Conservation (phyloP, 2,113 vertebrate genomes). For the Perca fluviatilis region DNA sequence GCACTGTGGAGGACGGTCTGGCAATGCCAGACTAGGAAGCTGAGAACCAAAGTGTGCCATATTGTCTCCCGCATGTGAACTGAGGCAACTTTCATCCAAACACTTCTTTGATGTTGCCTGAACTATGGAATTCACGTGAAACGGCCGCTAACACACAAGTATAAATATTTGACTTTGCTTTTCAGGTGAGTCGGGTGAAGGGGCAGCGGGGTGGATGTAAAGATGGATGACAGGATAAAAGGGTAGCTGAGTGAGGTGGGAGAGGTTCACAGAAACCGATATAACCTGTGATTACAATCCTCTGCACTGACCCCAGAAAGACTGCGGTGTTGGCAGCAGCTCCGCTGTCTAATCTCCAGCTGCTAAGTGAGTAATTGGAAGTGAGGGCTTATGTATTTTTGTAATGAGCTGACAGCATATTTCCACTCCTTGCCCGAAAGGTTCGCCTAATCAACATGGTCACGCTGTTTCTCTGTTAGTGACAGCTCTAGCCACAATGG, state of each 20-base stretch:
- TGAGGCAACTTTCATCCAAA: conserved; percentile 39
- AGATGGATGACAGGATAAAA: conserved; percentile 59
- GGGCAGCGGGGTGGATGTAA: conserved; percentile 40
- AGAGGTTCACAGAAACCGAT: conserved; percentile 38
- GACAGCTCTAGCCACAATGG: conserved; percentile 86
- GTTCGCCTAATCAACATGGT: conserved; percentile 85
- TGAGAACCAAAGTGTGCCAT: neutral
- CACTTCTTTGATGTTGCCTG: conserved; percentile 61
- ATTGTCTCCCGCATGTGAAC: neutral
- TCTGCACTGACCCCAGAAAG: conserved; percentile 80
- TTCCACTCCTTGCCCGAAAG: conserved; percentile 79
- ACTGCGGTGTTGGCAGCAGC: conserved; percentile 82
- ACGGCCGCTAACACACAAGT: conserved; percentile 20
- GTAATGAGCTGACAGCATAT: conserved; percentile 88
- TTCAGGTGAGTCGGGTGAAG: conserved; percentile 65
- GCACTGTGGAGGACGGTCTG: too few species aligned
- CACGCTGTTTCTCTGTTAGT: conserved; percentile 87
- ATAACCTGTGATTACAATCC: conserved; percentile 82
- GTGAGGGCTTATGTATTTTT: conserved; percentile 90
- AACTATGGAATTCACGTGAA: conserved; percentile 64
- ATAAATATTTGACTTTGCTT: conserved; percentile 68
- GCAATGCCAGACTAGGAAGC: too few species aligned
- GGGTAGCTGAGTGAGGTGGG: conserved; percentile 12
- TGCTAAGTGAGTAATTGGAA: conserved; percentile 90
- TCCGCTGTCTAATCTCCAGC: conserved; percentile 83